A percentile compares a stretch with the other conserved stretches of the same genome.
phyloP scores from a whole-genome alignment of 2,113 vertebrate species.

The Mus spicilegus region DNA sequence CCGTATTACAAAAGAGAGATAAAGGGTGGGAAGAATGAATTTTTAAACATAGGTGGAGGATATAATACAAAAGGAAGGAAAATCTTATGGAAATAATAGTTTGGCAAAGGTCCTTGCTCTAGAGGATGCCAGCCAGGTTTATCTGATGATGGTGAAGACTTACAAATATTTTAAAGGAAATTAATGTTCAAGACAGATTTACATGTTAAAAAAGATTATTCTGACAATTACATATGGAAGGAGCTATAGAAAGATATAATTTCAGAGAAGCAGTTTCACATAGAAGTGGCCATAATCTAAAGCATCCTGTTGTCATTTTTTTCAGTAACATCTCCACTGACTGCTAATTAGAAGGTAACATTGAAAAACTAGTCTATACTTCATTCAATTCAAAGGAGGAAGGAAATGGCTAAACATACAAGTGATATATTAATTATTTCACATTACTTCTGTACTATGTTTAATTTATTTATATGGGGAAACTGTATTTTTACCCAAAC shows the following conservation, averaged over 20 bases:
- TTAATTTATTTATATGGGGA: neutral
- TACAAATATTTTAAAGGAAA: neutral
- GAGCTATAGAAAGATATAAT: neutral
- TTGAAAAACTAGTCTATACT: neutral
- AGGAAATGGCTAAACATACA: neutral
- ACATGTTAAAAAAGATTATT: slow-evolving; percentile 16
- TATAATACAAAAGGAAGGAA: neutral
- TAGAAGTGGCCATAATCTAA: neutral
- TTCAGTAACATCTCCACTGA: neutral
- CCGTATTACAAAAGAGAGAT: neutral
- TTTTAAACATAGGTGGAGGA: neutral
- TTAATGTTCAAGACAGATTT: neutral
- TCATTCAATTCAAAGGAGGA: neutral
- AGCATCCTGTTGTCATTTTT: neutral
- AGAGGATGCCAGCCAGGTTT: neutral
- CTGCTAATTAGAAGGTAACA: neutral
- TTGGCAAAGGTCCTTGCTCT: neutral
- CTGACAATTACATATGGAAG: neutral
- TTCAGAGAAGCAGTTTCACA: neutral
- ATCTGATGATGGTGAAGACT: neutral
- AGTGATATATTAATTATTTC: neutral
- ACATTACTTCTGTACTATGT: neutral
- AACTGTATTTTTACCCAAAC: neutral
- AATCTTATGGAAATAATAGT: neutral
- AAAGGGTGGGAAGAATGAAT: neutral